Conservation (phyloP, 2,888 invertebrate species). For the Drosophila rubida region DNA sequence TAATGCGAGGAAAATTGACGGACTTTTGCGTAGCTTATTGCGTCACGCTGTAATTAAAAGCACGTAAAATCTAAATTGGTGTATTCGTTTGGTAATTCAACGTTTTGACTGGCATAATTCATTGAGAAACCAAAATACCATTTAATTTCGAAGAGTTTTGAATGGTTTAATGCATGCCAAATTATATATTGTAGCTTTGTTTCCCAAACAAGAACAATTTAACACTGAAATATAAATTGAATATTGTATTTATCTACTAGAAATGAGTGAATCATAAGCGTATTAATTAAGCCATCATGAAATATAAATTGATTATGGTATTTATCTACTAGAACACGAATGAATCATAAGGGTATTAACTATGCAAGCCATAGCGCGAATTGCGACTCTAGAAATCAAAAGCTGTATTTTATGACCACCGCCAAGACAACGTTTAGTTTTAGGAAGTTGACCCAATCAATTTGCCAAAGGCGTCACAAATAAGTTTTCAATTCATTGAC, state of each 20-base stretch:
- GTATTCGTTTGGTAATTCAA: not conserved
- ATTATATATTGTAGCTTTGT: no score
- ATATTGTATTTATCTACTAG: no score
- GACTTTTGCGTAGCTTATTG: not conserved
- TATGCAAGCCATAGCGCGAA: not conserved
- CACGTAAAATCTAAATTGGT: not conserved
- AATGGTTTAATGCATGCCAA: no score
- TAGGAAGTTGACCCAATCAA: constrained; percentile 31
- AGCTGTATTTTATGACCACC: constrained; percentile 4
- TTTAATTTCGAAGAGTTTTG: no score
- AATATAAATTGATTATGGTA: no score
- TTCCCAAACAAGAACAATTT: no score
- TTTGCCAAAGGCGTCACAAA: constrained; percentile 53
- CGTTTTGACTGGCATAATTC: not conserved
- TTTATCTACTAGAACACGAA: not conserved
- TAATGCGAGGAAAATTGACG: constrained; percentile 13
- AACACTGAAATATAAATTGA: no score
- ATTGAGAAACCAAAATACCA: not conserved
- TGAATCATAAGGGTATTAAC: not conserved
- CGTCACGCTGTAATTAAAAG: constrained; percentile 4
- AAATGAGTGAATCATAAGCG: no score
- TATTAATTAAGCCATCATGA: no score
- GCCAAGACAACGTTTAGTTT: not conserved
- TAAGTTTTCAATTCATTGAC: constrained; percentile 47
- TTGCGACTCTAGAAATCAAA: not conserved